Percentiles rank a stretch among this genome's conserved stretches.
phyloP scores from a whole-genome alignment of 2,888 invertebrate species.

The Caenorhabditis macrosperma region DNA sequence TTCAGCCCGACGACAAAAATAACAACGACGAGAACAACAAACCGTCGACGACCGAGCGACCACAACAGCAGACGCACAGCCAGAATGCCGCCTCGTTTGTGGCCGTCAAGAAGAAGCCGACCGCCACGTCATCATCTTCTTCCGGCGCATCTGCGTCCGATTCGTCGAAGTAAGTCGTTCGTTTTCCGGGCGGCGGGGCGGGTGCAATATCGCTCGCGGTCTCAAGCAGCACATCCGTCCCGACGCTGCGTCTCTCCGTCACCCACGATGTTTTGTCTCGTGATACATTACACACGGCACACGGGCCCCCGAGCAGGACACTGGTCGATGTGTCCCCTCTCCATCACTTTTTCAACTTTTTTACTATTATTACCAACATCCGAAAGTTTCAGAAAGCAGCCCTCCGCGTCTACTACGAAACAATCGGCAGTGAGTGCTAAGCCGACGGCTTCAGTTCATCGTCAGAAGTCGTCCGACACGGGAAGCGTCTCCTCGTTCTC shows the following conservation, averaged over 20 bases:
- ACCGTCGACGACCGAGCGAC: slow-evolving; percentile 15
- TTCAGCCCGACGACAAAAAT: slow-evolving; percentile 55
- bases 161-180: slow-evolving; percentile 55
- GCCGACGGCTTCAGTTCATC: slow-evolving; percentile 12
- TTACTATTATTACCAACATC: slow-evolving; percentile 50
- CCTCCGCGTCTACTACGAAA: slow-evolving; percentile 20
- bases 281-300: slow-evolving; percentile 52
- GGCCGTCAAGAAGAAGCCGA: slow-evolving; percentile 41
- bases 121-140: slow-evolving; percentile 36
- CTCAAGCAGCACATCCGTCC: slow-evolving; percentile 28
- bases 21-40: slow-evolving; percentile 56
- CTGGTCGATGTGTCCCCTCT: slow-evolving; percentile 20
- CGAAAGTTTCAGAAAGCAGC: slow-evolving; percentile 38
- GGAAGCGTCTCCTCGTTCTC: slow-evolving; percentile 18
- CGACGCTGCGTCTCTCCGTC: slow-evolving; percentile 29
- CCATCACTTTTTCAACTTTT: slow-evolving; percentile 51
- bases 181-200: slow-evolving; percentile 19
- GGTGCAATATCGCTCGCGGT: slow-evolving; percentile 16
- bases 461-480: slow-evolving; percentile 39
- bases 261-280: slow-evolving; percentile 13
- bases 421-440: slow-evolving; percentile 19
- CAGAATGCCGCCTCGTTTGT: slow-evolving; percentile 5
- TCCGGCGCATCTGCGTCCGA: slow-evolving; percentile 48
- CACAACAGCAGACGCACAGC: slow-evolving; percentile 14
- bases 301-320: slow-evolving; percentile 29